phyloP scores from a whole-genome alignment of 2,113 vertebrate species.

The Panurus biarmicus region DNA sequence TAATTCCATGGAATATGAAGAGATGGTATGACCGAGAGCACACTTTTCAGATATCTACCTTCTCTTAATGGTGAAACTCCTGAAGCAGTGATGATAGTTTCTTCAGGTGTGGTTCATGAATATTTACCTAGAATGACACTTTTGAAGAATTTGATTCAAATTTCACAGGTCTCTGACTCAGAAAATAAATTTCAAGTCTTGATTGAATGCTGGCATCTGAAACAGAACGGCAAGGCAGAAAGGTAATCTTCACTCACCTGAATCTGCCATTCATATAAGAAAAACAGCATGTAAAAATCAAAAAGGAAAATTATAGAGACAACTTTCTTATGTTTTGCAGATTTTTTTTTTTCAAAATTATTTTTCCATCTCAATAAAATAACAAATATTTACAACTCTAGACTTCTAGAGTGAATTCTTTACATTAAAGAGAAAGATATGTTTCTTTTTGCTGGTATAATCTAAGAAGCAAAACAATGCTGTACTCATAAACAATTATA shows the following conservation, averaged over 20 bases:
- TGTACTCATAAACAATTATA: neutral
- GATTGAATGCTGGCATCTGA: neutral
- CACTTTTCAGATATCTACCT: neutral
- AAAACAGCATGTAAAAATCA: neutral
- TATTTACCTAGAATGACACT: neutral
- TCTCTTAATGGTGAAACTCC: neutral
- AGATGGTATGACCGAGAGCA: neutral
- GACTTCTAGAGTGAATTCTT: neutral
- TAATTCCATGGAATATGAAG: neutral
- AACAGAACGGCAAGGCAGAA: neutral
- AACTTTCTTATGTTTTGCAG: neutral
- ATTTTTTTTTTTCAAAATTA: neutral
- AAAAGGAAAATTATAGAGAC: neutral
- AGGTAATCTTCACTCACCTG: neutral
- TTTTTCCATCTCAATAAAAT: neutral
- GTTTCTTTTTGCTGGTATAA: neutral
- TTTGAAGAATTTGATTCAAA: neutral
- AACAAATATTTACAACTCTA: neutral
- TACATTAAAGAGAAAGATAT: neutral
- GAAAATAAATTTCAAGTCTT: neutral
- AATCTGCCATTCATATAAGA: neutral
- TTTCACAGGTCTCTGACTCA: neutral
- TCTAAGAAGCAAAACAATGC: neutral
- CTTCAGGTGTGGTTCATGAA: neutral
- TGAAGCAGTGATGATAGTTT: neutral